A percentile compares a stretch with the other conserved stretches of the same genome.
phyloP scores from a whole-genome alignment of 1,140 invertebrate species.

The Drosophila micromelanica region DNA sequence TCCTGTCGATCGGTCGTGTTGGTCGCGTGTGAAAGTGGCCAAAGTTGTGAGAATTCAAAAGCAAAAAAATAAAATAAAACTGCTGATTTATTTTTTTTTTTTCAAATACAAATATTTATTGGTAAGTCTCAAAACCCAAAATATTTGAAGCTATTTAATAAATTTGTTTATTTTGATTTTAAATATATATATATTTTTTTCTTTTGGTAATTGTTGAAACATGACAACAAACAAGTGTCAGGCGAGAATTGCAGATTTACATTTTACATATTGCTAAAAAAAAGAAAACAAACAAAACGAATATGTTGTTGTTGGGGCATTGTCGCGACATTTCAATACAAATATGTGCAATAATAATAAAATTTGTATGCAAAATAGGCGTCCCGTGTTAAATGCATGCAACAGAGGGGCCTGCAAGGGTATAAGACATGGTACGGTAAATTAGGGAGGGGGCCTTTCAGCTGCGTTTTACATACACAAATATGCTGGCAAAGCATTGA shows the following conservation, averaged over 20 bases:
- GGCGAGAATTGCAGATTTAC: slow-evolving; percentile 72
- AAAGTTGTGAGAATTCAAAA: too few relatives aligned
- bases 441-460: not conserved
- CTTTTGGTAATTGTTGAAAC: slow-evolving; percentile 38
- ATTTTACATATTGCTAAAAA: slow-evolving; percentile 66
- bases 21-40: too few relatives aligned
- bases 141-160: too few relatives aligned
- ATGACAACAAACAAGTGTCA: slow-evolving; percentile 77
- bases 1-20: not conserved
- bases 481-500: slow-evolving; percentile 56
- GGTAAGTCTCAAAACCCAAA: too few relatives aligned
- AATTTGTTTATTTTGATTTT: not conserved
- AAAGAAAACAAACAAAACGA: slow-evolving; percentile 38
- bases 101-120: too few relatives aligned
- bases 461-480: slow-evolving; percentile 70
- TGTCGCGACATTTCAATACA: slow-evolving; percentile 58
- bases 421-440: not conserved
- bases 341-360: slow-evolving; percentile 78
- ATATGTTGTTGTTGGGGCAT: slow-evolving; percentile 43
- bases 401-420: slow-evolving; percentile 40
- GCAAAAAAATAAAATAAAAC: too few relatives aligned
- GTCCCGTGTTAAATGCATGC: slow-evolving; percentile 81
- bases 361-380: slow-evolving; percentile 83
- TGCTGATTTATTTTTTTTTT: too few relatives aligned
- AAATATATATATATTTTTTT: too few relatives aligned